Evolutionary conservation across 2,888 invertebrate species (phyloP).

Genomic region (Latheticus oryzae): DNA sequence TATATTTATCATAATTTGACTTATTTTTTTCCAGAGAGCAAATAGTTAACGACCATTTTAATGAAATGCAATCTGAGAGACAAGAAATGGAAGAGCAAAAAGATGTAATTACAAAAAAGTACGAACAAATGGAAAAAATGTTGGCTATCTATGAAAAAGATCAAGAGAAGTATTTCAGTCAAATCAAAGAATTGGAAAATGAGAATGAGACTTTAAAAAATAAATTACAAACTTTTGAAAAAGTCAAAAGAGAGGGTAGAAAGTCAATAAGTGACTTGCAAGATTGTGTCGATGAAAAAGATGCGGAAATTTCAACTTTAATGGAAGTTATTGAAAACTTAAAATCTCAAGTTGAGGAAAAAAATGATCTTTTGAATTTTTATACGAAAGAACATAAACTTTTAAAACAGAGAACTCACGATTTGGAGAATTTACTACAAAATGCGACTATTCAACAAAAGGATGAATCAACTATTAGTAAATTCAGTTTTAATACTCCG

Average conservation of each 20-base stretch:
- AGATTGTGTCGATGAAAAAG: conserved; percentile 50
- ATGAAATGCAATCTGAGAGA: conserved; percentile 46
- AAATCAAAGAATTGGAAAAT: conserved; percentile 34
- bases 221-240: conserved; percentile 43
- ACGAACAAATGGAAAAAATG: conserved; percentile 49
- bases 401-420: conserved; percentile 7
- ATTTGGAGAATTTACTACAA: conserved; percentile 15
- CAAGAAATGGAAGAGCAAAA: conserved; percentile 53
- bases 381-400: conserved; percentile 50
- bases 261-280: conserved; percentile 47
- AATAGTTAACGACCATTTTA: conserved; percentile 50
- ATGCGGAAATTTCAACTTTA: conserved; percentile 47
- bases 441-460: conserved; percentile 2
- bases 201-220: conserved; percentile 50
- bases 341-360: conserved; percentile 46
- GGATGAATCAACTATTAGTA: neutral
- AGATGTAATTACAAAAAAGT: conserved; percentile 46
- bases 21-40: conserved; percentile 49
- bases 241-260: conserved; percentile 46
- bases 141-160: conserved; percentile 51
- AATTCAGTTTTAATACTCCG: conserved; percentile 11
- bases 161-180: conserved; percentile 24
- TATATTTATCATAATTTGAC: neutral
- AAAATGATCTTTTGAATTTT: conserved; percentile 49
- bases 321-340: conserved; percentile 48